Percentiles rank a stretch among this genome's conserved stretches.
Conservation (phyloP, 2,797 vertebrate genomes). For the Falco berigora region DNA sequence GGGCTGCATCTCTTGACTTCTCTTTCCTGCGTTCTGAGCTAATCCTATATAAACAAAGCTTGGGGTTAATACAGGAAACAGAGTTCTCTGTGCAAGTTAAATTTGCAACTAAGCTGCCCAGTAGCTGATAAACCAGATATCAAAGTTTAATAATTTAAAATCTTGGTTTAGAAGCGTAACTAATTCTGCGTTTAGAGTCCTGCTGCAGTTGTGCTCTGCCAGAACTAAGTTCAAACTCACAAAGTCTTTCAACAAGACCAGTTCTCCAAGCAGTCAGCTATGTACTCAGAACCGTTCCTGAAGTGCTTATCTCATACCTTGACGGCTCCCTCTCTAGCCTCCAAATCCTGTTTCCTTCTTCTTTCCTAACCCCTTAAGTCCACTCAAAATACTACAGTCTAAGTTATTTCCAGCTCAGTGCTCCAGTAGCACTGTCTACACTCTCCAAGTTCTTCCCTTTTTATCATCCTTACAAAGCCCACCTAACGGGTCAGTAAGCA, state of each 20-base stretch:
- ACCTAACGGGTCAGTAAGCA: neutral
- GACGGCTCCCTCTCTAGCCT: neutral
- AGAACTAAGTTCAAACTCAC: neutral
- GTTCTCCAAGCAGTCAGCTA: neutral
- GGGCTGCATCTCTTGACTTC: constrained; percentile 93
- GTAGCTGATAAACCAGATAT: neutral
- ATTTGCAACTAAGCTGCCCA: neutral
- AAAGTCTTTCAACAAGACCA: neutral
- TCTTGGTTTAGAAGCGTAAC: neutral
- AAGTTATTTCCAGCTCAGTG: neutral
- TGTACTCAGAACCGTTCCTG: fast-evolving
- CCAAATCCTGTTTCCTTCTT: neutral
- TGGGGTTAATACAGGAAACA: fast-evolving
- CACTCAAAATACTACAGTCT: neutral
- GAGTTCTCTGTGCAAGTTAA: neutral
- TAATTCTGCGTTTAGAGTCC: neutral
- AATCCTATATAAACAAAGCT: constrained; percentile 75
- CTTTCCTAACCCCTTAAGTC: neutral
- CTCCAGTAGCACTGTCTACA: neutral
- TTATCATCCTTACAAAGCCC: neutral
- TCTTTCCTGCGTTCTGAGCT: constrained; percentile 95
- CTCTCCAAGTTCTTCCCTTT: neutral
- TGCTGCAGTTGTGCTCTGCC: fast-evolving
- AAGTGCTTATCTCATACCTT: neutral
- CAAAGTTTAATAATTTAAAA: neutral